Base-by-base conservation (phyloP, 2,888 invertebrate genomes). In the Lamproptera curius region DNA sequence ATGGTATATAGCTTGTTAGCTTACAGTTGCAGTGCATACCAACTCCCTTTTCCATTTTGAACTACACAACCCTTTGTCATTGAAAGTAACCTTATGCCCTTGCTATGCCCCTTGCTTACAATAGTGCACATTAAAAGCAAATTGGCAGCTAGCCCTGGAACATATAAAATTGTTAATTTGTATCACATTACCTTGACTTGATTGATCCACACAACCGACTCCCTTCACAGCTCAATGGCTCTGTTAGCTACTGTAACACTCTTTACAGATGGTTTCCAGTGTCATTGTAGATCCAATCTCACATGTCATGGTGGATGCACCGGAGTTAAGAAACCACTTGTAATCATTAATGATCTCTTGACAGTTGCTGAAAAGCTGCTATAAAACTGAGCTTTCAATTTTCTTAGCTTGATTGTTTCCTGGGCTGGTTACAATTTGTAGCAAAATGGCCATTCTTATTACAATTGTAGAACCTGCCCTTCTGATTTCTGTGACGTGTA, bases 381-480 rank as follows among this genome's bases (percentile, higher is more conserved):
- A 54, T 42, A 56, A 42, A 62, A 45, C 53, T 44, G 9, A 26
- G 35, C 8, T 54, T 50, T 20, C 17, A 35, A 20, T 50, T 42
- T 31, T 2, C 31, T 31, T 31, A 3, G 31, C 11, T 31, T n/a
- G 33, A 20, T 28, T 28, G 9, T 28, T 28, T 28, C 28, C 9
- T 55, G 11, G 13, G 2, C 9, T 14, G 9, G 16, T 15, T 45
- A 45, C 58, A 57, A 20, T 20, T 34, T 14, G 52, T 57, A 3
- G 40, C 42, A 28, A 48, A 31, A 11, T 50, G 44, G 1, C 45
- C 50, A 34, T 36, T 14, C n/a, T 41, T 52, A 40, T 61, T 60
- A 14, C 60, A 61, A n/a, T 38, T 54, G 23, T 15, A 62, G 43
- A 57, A 62, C 11, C 61, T 54, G 61, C 0, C 56, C 55, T 26